Base-by-base conservation (phyloP, 2,797 vertebrate genomes). In the Rhabdophis nuchalis region DNA sequence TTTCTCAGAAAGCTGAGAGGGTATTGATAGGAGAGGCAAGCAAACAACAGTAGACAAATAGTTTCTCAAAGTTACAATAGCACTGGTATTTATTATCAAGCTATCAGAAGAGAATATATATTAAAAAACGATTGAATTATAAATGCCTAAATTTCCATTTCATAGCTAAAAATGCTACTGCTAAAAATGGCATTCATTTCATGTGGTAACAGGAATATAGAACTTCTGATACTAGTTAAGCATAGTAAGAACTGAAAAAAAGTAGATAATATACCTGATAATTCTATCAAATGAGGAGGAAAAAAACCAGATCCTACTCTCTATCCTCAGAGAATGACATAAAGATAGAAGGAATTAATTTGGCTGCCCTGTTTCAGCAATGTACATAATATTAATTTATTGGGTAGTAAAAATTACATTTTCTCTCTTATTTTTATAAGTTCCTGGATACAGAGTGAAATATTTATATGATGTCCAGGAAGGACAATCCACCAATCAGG, bases 31-130 rank as follows among this genome's bases (percentile, higher is more conserved):
- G 88, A 90, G 85, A 87, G 88, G 87, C 85, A 87, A 91, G 57
- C 88, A 89, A 93, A 88, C 91, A 90, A 82, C 90, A 61, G 85
- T 61, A 85, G 64, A 91, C 54, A 92, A 57, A 50, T 27, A 89
- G 88, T 87, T 92, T 56, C 88, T 90, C 50, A 61, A 57, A 88
- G 86, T 88, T 90, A 90, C 85, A 91, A 46, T 91, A 91, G 90
- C 60, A 87, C 87, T 91, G 46, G 56, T 72, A 56, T 85, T 91
- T 87, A 91, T 91, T 61, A 93, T 91, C 85, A 93, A 88, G 85
- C 87, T 68, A 92, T 61, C 10, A 11, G 50, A 88, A 60, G n/a
- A 82, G 82, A 88, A 89, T 85, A 91, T 85, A 88, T 32, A 85
- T 72, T 32, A 20, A 36, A 72, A 18, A 12, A 61, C 56, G 18